Conservation (phyloP, 2,113 vertebrate genomes). For the Phasianus colchicus region DNA sequence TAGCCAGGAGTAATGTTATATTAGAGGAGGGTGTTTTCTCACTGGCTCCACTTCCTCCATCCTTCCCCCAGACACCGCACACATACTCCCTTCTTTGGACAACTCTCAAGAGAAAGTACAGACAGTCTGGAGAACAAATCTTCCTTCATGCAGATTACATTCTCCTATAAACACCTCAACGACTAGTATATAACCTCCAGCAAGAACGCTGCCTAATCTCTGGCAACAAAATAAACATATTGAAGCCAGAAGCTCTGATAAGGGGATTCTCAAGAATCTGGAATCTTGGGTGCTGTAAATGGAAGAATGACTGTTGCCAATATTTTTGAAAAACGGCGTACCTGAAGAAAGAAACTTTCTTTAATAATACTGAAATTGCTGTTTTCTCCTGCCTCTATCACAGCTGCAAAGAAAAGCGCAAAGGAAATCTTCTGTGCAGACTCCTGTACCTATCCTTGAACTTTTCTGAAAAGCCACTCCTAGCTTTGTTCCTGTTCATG, state of each 20-base stretch:
- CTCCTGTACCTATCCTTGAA: background rate
- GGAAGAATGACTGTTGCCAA: background rate
- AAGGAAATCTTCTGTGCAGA: background rate
- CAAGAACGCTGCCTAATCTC: constrained; percentile 25
- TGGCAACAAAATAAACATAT: background rate
- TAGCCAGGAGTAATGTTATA: background rate
- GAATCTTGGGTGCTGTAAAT: background rate
- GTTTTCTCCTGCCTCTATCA: background rate
- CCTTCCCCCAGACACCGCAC: background rate
- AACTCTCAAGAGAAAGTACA: constrained; percentile 27
- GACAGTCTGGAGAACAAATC: constrained; percentile 17
- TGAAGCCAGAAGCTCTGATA: background rate
- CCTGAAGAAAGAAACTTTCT: background rate
- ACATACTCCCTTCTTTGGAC: constrained; percentile 27
- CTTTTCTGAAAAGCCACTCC: background rate
- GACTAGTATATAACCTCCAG: background rate
- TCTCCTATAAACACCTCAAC: constrained; percentile 23
- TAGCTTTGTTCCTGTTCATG: background rate
- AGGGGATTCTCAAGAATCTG: background rate
- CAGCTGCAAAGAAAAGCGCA: background rate
- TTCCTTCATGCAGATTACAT: constrained; percentile 4
- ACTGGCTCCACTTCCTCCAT: background rate
- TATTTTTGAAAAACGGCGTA: background rate
- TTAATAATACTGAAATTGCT: background rate
- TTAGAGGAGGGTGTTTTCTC: background rate